Percentiles rank a stretch among this genome's conserved stretches.
phyloP scores from a whole-genome alignment of 2,888 invertebrate species.

The Nemurella pictetii region DNA sequence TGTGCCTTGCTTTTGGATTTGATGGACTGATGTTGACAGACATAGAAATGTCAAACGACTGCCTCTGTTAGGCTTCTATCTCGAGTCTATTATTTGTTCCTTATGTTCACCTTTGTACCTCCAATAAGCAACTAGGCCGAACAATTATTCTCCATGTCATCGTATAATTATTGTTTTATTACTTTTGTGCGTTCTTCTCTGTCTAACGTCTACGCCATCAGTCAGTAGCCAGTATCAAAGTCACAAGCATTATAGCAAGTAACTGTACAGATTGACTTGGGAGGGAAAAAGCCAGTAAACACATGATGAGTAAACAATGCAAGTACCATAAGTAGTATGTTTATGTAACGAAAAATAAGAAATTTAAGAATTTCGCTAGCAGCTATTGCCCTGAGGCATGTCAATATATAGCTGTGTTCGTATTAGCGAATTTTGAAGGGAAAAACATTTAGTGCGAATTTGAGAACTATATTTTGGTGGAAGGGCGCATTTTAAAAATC shows the following conservation, averaged over 20 bases:
- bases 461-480: no score
- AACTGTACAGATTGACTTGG: no score
- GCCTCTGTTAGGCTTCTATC: background rate
- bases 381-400: no score
- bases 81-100: background rate
- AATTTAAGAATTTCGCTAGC: no score
- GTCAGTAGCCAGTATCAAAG: background rate
- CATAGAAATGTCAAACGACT: background rate
- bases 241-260: background rate
- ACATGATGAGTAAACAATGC: no score
- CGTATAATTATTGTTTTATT: background rate
- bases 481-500: no score
- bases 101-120: constrained; percentile 4
- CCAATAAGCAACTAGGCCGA: background rate
- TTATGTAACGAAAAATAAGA: no score
- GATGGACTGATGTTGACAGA: background rate
- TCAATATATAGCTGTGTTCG: no score
- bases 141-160: constrained; percentile 4
- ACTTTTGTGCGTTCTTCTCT: background rate
- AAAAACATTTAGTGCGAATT: no score
- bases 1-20: background rate
- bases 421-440: no score
- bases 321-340: no score
- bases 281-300: no score
- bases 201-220: background rate